phyloP scores from a whole-genome alignment of 1,140 invertebrate species.

The Drosophila subobscura region DNA sequence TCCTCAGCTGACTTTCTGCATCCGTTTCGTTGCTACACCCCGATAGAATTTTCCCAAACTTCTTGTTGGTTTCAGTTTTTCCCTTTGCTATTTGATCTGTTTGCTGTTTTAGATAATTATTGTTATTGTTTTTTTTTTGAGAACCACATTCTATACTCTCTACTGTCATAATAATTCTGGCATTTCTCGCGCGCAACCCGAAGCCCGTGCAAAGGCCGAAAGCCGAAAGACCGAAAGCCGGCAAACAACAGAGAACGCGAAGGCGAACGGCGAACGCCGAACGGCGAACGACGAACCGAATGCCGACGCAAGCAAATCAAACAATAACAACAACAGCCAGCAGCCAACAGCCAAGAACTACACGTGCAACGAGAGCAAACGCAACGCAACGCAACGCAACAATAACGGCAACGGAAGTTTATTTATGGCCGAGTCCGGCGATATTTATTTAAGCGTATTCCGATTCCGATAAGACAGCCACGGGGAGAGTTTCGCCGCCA shows the following conservation, averaged over 20 bases:
- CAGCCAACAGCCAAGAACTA: conserved; percentile 24
- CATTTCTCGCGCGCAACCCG: conserved; percentile 29
- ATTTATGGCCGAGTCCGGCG: conserved; percentile 63
- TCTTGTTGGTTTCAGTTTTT: too few species aligned
- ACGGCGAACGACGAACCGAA: background rate
- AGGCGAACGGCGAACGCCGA: conserved; percentile 19
- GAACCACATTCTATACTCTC: conserved; percentile 9
- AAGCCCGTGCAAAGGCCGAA: conserved; percentile 10
- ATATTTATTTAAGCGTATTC: conserved; percentile 70
- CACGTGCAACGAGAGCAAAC: conserved; percentile 33
- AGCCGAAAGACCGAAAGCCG: conserved; percentile 25
- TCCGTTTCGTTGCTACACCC: too few species aligned
- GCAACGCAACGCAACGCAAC: conserved; percentile 12
- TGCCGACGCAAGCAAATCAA: conserved; percentile 55
- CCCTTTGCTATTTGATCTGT: background rate
- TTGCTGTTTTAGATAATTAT: background rate
- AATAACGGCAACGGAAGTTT: conserved; percentile 74
- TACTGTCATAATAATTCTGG: conserved; percentile 41
- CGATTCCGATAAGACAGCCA: conserved; percentile 53
- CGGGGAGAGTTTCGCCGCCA: background rate
- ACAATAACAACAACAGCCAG: conserved; percentile 45
- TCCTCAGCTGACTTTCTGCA: too few species aligned
- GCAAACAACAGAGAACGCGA: conserved; percentile 48
- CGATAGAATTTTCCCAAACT: too few species aligned
- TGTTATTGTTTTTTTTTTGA: conserved; percentile 6